Evolutionary conservation across 2,888 invertebrate genomes (phyloP), one percentile per base, ranked within the genome.

Genomic region (Chloromyia formosa): DNA sequence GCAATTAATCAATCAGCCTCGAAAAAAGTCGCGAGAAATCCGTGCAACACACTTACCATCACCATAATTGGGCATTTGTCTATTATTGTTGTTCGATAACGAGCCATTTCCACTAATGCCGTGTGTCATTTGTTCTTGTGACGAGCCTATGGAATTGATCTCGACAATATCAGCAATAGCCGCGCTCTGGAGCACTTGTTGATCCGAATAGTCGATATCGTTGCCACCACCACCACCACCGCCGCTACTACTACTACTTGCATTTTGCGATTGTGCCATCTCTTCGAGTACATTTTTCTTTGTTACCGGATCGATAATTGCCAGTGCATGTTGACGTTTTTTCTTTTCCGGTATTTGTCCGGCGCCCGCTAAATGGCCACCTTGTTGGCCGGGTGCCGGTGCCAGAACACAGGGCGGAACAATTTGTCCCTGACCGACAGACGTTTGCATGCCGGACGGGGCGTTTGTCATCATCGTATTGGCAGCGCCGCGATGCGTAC

Each of bases 341-440:
- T 80, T 81, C 42, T 56, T 71, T n/a, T 56, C 58, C 10, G 20
- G 7, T 4, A n/a, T 20, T 20, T 53, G 56, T 10, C 56, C 42
- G 1, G 18, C 58, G 12, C 7, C 40, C 1, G 14, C 23, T 12
- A 56, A 20, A 56, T 56, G 56, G 1, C 4, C n/a, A 1, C 35
- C 40, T 35, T 35, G 56, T 22, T 56, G 56, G 7, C 71, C 71
- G 10, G 58, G 20, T 4, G 71, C 71, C 9, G 60, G 22, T 7
- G 71, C 40, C 18, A 71, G 40, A 78, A 84, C 86, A 73, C 87
- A 81, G 73, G 86, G 84, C 68, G 85, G 86, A 56, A 87, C 81
- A 16, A 85, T 84, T 78, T 88, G 80, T 77, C 87, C 87, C 71
- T 86, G 85, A 81, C 54, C 82, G 79, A 14, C 82, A 82, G 22